Evolutionary conservation across 2,113 vertebrate species (phyloP).

Genomic region (Menura novaehollandiae): DNA sequence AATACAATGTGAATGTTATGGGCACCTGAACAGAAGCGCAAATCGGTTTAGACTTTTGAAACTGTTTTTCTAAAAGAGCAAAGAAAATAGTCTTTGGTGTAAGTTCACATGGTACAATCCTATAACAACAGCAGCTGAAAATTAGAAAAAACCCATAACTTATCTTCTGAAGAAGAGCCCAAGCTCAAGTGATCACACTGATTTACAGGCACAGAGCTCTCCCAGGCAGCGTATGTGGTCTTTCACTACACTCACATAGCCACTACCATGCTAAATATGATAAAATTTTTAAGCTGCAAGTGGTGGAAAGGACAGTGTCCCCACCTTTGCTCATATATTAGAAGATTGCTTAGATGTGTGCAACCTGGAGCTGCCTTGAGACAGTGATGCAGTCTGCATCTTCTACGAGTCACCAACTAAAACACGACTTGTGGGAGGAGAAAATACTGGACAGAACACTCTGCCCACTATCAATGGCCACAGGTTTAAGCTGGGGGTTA

Average conservation of each 20-base stretch:
- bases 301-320: background rate
- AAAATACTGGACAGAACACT: background rate
- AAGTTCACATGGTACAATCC: background rate
- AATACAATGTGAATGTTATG: background rate
- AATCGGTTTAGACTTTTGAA: background rate
- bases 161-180: background rate
- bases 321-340: background rate
- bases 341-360: background rate
- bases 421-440: background rate
- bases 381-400: background rate
- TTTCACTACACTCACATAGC: background rate
- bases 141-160: background rate
- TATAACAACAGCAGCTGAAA: background rate
- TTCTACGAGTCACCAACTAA: background rate
- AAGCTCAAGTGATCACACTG: background rate
- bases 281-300: background rate
- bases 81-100: background rate
- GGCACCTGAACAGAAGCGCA: background rate
- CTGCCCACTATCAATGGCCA: background rate
- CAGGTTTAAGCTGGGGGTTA: background rate
- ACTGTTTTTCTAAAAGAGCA: background rate
- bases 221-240: fast-evolving
- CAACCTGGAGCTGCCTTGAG: background rate
- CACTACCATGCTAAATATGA: background rate
- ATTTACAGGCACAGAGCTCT: background rate